These are phyloP conservation scores for Drosophila pseudotakahashii DNA, from an alignment of 2,888 invertebrate species.

Conservation along the genomic window DNA sequence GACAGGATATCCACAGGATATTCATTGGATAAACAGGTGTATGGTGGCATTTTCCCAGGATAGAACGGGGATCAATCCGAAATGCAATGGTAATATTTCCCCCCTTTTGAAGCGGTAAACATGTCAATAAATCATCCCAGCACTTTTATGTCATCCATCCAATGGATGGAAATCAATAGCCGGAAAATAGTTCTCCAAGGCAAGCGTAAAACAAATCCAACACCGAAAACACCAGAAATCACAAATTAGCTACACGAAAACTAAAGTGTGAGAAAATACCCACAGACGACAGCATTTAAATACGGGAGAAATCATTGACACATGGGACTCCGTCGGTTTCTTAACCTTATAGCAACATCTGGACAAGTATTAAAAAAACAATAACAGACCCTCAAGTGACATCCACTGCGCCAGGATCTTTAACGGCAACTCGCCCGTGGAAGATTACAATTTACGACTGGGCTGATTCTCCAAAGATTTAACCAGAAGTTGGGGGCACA, in stretches of 20 bases:
- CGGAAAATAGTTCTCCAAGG: conserved; percentile 81
- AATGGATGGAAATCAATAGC: conserved; percentile 72
- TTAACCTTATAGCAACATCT: conserved; percentile 59
- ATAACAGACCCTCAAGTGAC: conserved; percentile 43
- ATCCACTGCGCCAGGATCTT: conserved; percentile 57
- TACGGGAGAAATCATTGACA: conserved; percentile 53
- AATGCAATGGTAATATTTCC: not conserved
- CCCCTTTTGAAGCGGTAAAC: conserved; percentile 33
- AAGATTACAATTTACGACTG: conserved; percentile 64
- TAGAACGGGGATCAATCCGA: conserved; percentile 9
- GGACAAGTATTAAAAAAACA: conserved; percentile 57
- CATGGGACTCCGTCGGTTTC: conserved; percentile 44
- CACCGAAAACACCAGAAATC: conserved; percentile 77
- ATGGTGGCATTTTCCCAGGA: conserved; percentile 26
- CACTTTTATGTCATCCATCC: conserved; percentile 67
- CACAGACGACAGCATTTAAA: conserved; percentile 49
- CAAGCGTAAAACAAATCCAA: conserved; percentile 77
- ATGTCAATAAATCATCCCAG: conserved; percentile 67
- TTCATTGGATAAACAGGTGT: conserved; percentile 58
- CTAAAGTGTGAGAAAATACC: conserved; percentile 78
- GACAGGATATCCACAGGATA: conserved; percentile 53
- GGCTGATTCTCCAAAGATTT: conserved; percentile 50
- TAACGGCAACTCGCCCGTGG: conserved; percentile 53
- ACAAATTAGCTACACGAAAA: conserved; percentile 80
- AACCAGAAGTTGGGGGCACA: conserved; percentile 56